Evolutionary conservation across 2,888 invertebrate species (phyloP).

Genomic region (Drosophila falleni): DNA sequence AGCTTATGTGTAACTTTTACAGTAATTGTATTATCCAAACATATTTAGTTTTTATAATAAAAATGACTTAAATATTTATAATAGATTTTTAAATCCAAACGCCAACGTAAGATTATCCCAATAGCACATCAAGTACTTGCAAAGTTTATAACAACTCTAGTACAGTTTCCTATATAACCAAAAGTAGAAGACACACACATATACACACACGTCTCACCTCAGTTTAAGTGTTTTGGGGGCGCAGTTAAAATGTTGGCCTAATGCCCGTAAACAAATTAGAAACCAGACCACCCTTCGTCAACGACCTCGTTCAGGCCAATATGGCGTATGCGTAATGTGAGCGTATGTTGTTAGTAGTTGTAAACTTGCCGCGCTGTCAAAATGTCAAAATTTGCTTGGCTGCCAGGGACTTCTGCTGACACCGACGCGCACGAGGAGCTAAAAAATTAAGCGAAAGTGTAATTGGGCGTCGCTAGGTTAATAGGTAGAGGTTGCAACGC

Average conservation of each 20-base stretch:
- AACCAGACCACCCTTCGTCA: conserved; percentile 45
- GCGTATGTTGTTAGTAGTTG: conserved; percentile 51
- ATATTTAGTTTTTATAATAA: neutral
- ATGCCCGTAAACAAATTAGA: conserved; percentile 76
- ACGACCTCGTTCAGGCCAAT: conserved; percentile 3
- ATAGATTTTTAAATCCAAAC: neutral
- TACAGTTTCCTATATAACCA: conserved; percentile 33
- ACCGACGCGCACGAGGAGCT: conserved; percentile 37
- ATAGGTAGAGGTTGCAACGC: conserved; percentile 69
- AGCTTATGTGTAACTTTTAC: no score
- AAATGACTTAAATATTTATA: conserved; percentile 11
- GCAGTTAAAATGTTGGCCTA: conserved; percentile 62
- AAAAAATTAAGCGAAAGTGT: conserved; percentile 77
- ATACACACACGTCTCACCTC: conserved; percentile 38
- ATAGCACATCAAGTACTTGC: conserved; percentile 25
- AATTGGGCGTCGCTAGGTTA: conserved; percentile 78
- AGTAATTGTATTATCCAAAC: neutral
- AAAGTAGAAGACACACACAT: conserved; percentile 5
- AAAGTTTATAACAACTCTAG: conserved; percentile 22
- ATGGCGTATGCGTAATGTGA: conserved; percentile 74
- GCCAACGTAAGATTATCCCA: conserved; percentile 14
- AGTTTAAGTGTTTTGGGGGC: conserved; percentile 37
- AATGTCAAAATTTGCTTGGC: conserved; percentile 72
- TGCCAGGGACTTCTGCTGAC: conserved; percentile 31
- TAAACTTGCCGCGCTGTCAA: conserved; percentile 73